These are phyloP conservation scores for Pachyuromys duprasi DNA, from an alignment of 2,797 vertebrate genomes.

Conservation along the genomic window DNA sequence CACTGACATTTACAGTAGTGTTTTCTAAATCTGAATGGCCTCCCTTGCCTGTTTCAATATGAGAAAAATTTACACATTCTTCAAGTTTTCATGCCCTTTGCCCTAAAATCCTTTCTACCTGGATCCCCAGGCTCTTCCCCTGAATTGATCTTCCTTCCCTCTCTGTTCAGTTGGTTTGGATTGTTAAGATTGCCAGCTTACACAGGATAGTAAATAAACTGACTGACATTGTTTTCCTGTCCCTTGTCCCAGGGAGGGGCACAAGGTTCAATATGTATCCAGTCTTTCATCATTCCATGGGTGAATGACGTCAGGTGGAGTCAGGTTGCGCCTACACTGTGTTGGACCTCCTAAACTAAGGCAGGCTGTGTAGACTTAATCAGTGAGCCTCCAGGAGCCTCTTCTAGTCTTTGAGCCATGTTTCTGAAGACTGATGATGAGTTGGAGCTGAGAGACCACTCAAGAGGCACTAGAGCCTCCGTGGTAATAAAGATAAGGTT, in stretches of 20 bases:
- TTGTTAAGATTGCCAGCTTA: background rate
- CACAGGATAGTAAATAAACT: background rate
- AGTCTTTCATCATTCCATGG: background rate
- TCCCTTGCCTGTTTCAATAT: background rate
- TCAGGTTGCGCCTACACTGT: background rate
- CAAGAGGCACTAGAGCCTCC: background rate
- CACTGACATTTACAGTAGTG: accelerated
- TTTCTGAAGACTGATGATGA: background rate
- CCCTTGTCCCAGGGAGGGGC: background rate
- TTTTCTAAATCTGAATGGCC: background rate
- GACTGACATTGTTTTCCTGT: background rate
- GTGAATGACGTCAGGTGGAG: background rate
- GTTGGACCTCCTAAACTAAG: background rate
- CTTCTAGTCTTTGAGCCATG: background rate
- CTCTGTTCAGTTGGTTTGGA: background rate
- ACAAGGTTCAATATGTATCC: background rate
- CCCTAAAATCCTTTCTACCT: background rate
- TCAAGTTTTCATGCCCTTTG: background rate
- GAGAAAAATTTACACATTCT: background rate
- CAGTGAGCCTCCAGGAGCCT: background rate
- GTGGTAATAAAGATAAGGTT: background rate
- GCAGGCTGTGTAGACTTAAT: background rate
- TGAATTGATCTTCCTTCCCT: background rate
- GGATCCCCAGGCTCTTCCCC: background rate
- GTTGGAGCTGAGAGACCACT: constrained; percentile 23